These are phyloP conservation scores for Chroicocephalus ridibundus DNA, from an alignment of 2,113 vertebrate species.

Conservation along the genomic window DNA sequence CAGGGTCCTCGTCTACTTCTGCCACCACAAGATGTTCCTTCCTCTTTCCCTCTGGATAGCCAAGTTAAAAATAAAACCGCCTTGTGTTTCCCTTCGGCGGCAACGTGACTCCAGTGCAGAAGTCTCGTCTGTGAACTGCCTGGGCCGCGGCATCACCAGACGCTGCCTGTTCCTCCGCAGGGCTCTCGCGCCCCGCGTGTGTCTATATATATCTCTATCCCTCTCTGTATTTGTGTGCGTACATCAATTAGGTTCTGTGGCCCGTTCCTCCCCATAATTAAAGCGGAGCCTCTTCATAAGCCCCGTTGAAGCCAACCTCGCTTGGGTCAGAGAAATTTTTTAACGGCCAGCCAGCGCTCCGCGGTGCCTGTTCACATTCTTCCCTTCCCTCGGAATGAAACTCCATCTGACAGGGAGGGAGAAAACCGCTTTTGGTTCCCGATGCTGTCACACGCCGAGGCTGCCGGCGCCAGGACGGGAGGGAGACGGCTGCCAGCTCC, in stretches of 20 bases:
- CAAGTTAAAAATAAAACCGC: conserved; percentile 6
- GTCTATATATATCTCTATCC: too few relatives aligned
- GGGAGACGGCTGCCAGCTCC: not conserved
- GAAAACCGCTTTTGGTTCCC: not conserved
- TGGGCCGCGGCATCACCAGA: rapidly evolving
- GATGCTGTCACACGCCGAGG: not conserved
- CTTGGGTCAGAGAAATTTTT: not conserved
- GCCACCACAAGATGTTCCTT: not conserved
- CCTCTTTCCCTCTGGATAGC: not conserved
- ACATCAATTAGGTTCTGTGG: not conserved
- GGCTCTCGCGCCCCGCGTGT: not conserved
- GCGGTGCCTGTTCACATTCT: not conserved
- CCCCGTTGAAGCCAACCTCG: conserved; percentile 47
- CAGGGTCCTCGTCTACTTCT: conserved; percentile 1
- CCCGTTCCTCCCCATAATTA: conserved; percentile 39
- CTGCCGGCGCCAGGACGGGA: rapidly evolving
- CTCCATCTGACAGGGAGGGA: not conserved
- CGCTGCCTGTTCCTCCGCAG: not conserved
- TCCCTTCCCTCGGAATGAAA: conserved; percentile 41
- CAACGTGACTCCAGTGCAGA: not conserved
- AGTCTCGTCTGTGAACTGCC: not conserved
- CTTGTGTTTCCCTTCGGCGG: not conserved
- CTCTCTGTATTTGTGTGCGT: rapidly evolving
- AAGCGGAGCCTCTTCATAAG: conserved; percentile 15
- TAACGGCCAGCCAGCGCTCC: conserved; percentile 2